Percentiles rank a stretch among this genome's conserved stretches.
Evolutionary conservation across 2,113 vertebrate species (phyloP).

Genomic region (Trinectes maculatus): DNA sequence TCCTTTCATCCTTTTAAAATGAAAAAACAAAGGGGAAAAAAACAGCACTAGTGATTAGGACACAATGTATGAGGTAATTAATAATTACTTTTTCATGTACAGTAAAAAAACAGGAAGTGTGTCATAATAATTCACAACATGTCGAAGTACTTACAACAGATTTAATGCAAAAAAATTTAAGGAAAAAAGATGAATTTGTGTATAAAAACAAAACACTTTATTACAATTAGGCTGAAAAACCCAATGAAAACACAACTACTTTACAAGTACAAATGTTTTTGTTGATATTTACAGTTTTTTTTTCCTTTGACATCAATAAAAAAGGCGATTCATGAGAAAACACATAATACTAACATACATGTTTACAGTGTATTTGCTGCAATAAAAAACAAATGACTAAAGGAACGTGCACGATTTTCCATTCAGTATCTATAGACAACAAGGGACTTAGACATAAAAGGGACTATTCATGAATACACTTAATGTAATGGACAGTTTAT

Average conservation of each 20-base stretch:
- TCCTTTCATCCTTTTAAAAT: background rate
- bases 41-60: no score
- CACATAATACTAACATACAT: slow-evolving; percentile 78
- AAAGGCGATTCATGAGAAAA: slow-evolving; percentile 76
- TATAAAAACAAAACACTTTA: slow-evolving; percentile 94
- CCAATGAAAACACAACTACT: slow-evolving; percentile 88
- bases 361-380: slow-evolving; percentile 81
- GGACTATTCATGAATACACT: slow-evolving; percentile 75
- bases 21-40: no score
- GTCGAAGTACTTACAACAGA: slow-evolving; percentile 61
- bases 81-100: background rate
- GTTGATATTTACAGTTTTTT: slow-evolving; percentile 87
- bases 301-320: slow-evolving; percentile 76
- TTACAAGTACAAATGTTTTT: slow-evolving; percentile 90
- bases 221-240: slow-evolving; percentile 87
- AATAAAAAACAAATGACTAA: slow-evolving; percentile 72
- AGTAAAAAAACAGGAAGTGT: background rate
- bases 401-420: slow-evolving; percentile 74
- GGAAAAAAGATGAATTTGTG: slow-evolving; percentile 71
- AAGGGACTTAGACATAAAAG: slow-evolving; percentile 72
- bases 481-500: slow-evolving; percentile 60
- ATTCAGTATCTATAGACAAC: slow-evolving; percentile 75
- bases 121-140: slow-evolving; percentile 58
- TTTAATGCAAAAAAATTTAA: slow-evolving; percentile 64
- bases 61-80: no score